These are phyloP conservation scores for Coccyzus lansbergi DNA, from an alignment of 2,797 vertebrate genomes.

Conservation along the genomic window DNA sequence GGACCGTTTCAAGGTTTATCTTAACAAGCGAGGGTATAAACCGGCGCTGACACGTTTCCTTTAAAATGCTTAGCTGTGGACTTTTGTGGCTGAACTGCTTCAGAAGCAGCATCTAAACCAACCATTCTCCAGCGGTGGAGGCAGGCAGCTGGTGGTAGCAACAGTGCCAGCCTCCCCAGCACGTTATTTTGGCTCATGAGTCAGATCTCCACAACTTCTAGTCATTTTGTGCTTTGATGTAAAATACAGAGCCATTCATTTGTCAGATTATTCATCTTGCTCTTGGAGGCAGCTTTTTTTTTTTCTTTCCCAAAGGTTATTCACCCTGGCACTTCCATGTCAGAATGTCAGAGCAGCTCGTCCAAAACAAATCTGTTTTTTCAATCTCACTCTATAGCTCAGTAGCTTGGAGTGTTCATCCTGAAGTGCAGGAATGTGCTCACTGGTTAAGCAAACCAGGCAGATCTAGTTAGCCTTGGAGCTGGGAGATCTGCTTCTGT, in stretches of 20 bases:
- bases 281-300: background rate
- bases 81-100: slow-evolving; percentile 19
- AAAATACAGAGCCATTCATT: background rate
- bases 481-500: background rate
- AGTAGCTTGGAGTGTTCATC: slow-evolving; percentile 23
- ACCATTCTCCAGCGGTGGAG: background rate
- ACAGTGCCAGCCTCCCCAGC: background rate
- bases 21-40: background rate
- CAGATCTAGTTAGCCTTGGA: slow-evolving; percentile 21
- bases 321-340: slow-evolving; percentile 29
- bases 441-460: slow-evolving; percentile 38
- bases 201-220: slow-evolving; percentile 1
- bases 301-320: background rate
- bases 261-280: slow-evolving; percentile 40
- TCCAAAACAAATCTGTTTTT: slow-evolving; percentile 64
- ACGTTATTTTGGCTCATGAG: slow-evolving; percentile 36
- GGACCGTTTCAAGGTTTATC: background rate
- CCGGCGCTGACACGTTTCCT: background rate
- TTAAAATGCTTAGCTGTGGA: background rate
- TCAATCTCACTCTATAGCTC: background rate
- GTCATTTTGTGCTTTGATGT: background rate
- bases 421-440: slow-evolving; percentile 49
- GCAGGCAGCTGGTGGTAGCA: slow-evolving; percentile 20
- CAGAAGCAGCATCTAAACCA: slow-evolving; percentile 26
- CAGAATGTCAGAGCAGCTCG: slow-evolving; percentile 1